Evolutionary conservation across 2,888 invertebrate genomes (phyloP), one percentile per base, ranked within the genome.

Genomic region (Epirrita christyi): DNA sequence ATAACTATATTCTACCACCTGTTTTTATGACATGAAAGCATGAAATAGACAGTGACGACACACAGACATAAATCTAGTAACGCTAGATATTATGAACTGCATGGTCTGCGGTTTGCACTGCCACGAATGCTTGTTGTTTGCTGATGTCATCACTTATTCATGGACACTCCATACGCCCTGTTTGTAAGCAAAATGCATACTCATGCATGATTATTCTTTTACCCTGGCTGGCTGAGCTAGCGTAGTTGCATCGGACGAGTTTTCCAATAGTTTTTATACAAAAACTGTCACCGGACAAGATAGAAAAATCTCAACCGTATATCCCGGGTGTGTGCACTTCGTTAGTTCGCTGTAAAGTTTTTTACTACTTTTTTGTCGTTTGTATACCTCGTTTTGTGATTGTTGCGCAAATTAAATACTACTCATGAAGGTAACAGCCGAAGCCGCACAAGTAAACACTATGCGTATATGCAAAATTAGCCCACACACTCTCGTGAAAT

Each of bases 241-340:
- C 37, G 32, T 46, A 46, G 53, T 32, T 47, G 13, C 41, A 34
- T 15, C 21, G 13, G 21, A 28, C 29, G 28, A 28, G 47, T 54
- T 47, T 42, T 36, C 14, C 47, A 47, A 54, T 44, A 43, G 43
- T 51, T 51, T 51, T 51, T 51, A 43, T n/a, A 43, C 43, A 37
- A 43, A 14, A 51, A 14, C 37, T 42, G 51, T 51, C 28, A 37
- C 43, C 51, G 37, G 36, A 37, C 43, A 37, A 49, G 36, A 36
- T 42, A 43, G 37, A 37, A 43, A 51, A 51, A 51, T 42, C 43
- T 37, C 36, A 43, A 36, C 43, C 28, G n/a, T n/a, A 36, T 43
- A 43, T 43, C 28, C 37, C 14, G 43, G 43, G 28, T 36, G 6
- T n/a, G 10, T 50, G 42, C 36, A 42, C 13, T 43, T 43, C 14